Evolutionary conservation across 1,140 invertebrate species (phyloP), one percentile per base, ranked within the genome.

Genomic region (Holotrichia oblita): DNA sequence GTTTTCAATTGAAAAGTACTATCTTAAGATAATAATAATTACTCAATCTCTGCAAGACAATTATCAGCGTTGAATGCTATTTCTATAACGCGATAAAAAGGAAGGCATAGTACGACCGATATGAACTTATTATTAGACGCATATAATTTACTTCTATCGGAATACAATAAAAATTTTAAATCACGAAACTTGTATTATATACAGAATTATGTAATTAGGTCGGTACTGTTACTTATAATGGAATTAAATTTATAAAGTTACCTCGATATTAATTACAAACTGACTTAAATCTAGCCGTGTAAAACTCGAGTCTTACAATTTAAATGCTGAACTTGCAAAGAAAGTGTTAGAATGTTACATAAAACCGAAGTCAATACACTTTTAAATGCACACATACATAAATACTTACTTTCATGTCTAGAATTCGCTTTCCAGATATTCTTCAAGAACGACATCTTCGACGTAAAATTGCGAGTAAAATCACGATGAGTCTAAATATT

Each of bases 391-490:
- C 22, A 69, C 20, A 69, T 22, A 69, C 44, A 14, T 14, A 48
- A 0, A 24, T 17, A 69, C 61, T 69, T 34, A 69, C 61, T 69
- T 69, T 69, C 61, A 69, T 69, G 61, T 69, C 61, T 69, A 69
- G 61, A 69, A 69, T 69, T 69, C 61, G 61, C 61, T 69, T 69
- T 69, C 61, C 61, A 69, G 20, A 69, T 69, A 69, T 69, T 69
- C 61, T 69, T 69, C 61, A 69, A 20, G 61, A 69, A 69, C 8
- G 61, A 69, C 61, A 69, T 69, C 61, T 69, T 34, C 17, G 17
- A 4, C 22, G 61, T 69, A 14, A 69, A 17, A 17, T 17, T 14
- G n/a, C 48, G 48, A 17, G 61, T 69, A 14, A 69, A 17, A 17
- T 17, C 48, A 55, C 48, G 48, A 17, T 3, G 12, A 7, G n/a